Base-by-base conservation (phyloP, 2,888 invertebrate genomes). In the Incurvaria masculella region DNA sequence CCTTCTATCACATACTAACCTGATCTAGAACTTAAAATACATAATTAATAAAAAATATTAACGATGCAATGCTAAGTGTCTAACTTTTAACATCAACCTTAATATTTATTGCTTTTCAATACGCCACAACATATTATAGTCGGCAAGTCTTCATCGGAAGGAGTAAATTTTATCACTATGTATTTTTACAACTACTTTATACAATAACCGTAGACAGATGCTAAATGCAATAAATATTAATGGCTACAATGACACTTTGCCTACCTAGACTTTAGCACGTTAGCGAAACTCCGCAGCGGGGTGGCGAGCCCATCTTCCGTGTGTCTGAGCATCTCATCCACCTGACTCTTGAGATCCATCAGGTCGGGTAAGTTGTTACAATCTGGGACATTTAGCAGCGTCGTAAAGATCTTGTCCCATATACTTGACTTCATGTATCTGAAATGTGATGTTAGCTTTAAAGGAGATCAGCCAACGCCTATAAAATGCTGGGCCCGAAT, bases 351-450 rank as follows among this genome's bases (percentile, higher is more conserved):
- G 56, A 84, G 71, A 58, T 80, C 80, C 61, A 80, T 66, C 55
- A 94, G 72, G 64, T 90, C 85, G 1, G 93, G 93, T 66, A 91
- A 76, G 52, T 83, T 81, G 48, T 84, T 82, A 63, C 91, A 91
- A 50, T 88, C 87, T 19, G 86, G 85, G 49, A 94, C 82, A 72
- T 97, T 97, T 48, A 97, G 75, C 52, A 95, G 72, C 26, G 83
- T 82, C 38, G 86, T 84, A 65, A 95, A 94, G 62, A 94, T 85
- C 55, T 83, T 83, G 58, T 87, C 87, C 94, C 94, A 94, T 50
- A 88, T 72, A 51, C 80, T 80, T 51, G 81, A 82, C 59, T 86
- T 85, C 67, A 87, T 82, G 64, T 88, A 88, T 72, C 87, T 86
- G 64, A 38, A 71, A 72, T 48, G n/a, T n/a, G n/a, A n/a, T n/a